phyloP scores from a whole-genome alignment of 2,797 vertebrate genomes.

The Chiroxiphia lanceolata region DNA sequence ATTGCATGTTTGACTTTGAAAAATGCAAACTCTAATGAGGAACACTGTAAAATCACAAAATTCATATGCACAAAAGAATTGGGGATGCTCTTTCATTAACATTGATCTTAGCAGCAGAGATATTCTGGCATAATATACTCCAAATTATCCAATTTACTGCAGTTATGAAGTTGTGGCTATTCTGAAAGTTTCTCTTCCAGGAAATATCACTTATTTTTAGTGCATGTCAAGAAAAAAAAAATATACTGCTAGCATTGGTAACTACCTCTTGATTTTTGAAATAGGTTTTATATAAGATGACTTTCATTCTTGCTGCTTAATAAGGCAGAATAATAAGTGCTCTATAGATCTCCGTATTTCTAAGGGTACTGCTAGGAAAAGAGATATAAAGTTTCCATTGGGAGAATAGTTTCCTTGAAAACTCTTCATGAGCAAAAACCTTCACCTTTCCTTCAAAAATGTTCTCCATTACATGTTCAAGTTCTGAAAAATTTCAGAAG shows the following conservation, averaged over 20 bases:
- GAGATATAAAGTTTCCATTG: neutral
- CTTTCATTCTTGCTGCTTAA: neutral
- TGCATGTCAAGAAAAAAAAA: neutral
- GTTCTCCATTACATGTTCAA: neutral
- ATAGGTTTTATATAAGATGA: neutral
- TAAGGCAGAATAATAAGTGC: neutral
- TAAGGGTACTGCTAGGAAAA: neutral
- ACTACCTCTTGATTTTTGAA: neutral
- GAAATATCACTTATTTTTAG: neutral
- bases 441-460: neutral
- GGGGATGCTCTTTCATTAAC: neutral
- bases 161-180: neutral
- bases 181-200: neutral
- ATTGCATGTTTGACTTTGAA: constrained; percentile 2
- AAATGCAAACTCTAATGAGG: neutral
- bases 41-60: neutral
- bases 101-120: neutral
- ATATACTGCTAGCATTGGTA: neutral
- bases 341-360: neutral
- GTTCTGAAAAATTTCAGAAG: neutral
- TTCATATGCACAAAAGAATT: neutral
- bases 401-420: neutral
- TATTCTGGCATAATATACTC: neutral
- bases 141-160: neutral
- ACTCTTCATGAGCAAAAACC: neutral